Conservation (phyloP, 2,797 vertebrate species). For the Xenentodon cancila region DNA sequence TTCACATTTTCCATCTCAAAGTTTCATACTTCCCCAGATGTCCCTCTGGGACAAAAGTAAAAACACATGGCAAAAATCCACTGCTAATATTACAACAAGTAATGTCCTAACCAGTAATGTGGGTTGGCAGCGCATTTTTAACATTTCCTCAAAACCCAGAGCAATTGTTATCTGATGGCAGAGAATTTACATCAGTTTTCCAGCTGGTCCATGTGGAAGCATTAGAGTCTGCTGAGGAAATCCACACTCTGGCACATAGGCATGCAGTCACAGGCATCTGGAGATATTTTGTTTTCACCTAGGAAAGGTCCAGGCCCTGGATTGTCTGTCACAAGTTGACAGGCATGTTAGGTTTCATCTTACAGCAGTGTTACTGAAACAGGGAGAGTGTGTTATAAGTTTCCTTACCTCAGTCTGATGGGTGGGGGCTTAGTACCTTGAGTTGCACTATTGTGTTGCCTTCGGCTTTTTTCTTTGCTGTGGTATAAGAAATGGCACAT, state of each 20-base stretch:
- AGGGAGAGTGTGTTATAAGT: conserved; percentile 17
- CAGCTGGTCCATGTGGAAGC: conserved; percentile 60
- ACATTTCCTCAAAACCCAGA: conserved; percentile 73
- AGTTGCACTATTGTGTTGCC: conserved; percentile 11
- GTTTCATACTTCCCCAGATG: conserved; percentile 39
- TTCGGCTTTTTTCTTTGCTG: conserved; percentile 9
- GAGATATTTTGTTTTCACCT: conserved; percentile 39
- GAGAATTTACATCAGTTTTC: conserved; percentile 63
- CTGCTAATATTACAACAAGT: conserved; percentile 55
- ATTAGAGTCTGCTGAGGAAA: conserved; percentile 65
- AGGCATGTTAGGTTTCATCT: conserved; percentile 54
- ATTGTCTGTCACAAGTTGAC: conserved; percentile 38
- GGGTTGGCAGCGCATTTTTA: conserved; percentile 67
- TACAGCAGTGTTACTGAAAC: conserved; percentile 15
- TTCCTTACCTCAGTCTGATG: conserved; percentile 23
- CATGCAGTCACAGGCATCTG: conserved; percentile 58
- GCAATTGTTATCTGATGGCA: conserved; percentile 67
- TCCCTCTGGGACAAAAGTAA: conserved; percentile 35
- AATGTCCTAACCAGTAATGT: conserved; percentile 63
- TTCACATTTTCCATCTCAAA: conserved; percentile 37
- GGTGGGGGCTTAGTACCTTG: conserved; percentile 7
- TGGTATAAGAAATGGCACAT: background rate
- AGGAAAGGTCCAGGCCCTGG: conserved; percentile 35
- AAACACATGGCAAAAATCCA: conserved; percentile 47
- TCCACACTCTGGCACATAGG: conserved; percentile 58